Base-by-base conservation (phyloP, 2,797 vertebrate genomes). In the Schizothorax lantsangensis region DNA sequence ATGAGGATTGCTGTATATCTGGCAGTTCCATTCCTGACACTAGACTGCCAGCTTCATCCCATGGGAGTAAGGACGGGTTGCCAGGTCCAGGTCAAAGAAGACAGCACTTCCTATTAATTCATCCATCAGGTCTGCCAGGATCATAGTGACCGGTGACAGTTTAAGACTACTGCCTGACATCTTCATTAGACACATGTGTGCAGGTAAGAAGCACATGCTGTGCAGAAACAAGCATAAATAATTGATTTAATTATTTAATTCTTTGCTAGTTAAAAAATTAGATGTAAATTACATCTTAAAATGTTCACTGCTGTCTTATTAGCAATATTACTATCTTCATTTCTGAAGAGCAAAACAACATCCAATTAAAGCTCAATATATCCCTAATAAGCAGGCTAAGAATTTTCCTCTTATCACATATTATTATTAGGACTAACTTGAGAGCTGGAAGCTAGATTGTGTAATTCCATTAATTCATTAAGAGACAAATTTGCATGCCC, bases 21-120 rank as follows among this genome's bases (percentile, higher is more conserved):
- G 88, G 84, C 72, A 86, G 74, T 47, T 87, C 62, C 84, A 78
- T 57, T 79, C 89, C 83, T 77, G 82, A 86, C 87, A 83, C 43
- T 86, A 78, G 47, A 64, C 81, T 78, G 87, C 89, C 26, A 49
- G 72, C 57, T 86, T 85, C 52, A 57, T 90, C 84, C 87, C 77
- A 59, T 49, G 78, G 71, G 87, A 69, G 38, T 38, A 49, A 49
- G 82, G 21, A 81, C 26, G 64, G 14, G 45, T 69, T 87, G 81
- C 75, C 90, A 89, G 85, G 87, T 86, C 69, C 84, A 71, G 88
- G 84, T 88, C 87, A 90, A 89, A 86, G 88, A 88, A 75, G 77
- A 88, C 85, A 83, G 87, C 49, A 83, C 80, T 88, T 85, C 40
- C 64, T 86, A 93, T 92, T 89, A 89, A 90, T 88, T 84, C 89